A percentile compares a stretch with the other conserved stretches of the same genome.
Conservation (phyloP, 2,888 invertebrate species). For the Drosophila paramelanica region DNA sequence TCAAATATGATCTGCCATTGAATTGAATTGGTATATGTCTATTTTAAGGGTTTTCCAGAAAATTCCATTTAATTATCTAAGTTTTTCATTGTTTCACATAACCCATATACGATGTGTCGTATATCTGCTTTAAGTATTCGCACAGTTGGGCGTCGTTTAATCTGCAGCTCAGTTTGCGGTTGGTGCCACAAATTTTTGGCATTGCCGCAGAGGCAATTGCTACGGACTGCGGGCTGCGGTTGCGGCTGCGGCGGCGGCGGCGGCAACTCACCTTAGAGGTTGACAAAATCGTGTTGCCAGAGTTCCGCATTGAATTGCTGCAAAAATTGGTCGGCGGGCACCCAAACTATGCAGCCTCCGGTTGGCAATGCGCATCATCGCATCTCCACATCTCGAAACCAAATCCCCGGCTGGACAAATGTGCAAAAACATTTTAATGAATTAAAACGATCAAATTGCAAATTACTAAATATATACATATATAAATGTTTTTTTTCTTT, state of each 20-base stretch:
- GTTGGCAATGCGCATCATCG: slow-evolving; percentile 39
- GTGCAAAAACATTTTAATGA: slow-evolving; percentile 74
- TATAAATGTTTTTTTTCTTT: slow-evolving; percentile 2
- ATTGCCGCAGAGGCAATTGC: slow-evolving; percentile 59
- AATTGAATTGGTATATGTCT: neutral
- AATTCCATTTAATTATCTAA: neutral
- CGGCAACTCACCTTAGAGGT: slow-evolving; percentile 68
- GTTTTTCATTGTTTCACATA: slow-evolving; percentile 11
- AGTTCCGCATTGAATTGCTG: slow-evolving; percentile 76
- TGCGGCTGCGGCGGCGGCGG: neutral
- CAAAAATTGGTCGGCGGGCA: slow-evolving; percentile 62
- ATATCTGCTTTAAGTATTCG: slow-evolving; percentile 17
- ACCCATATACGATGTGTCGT: slow-evolving; percentile 21
- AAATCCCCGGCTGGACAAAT: slow-evolving; percentile 39
- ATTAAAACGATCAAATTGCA: slow-evolving; percentile 60
- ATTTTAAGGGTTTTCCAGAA: no score
- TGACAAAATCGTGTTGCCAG: slow-evolving; percentile 75
- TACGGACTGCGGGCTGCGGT: slow-evolving; percentile 6
- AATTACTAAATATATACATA: slow-evolving; percentile 35
- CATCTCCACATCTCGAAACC: slow-evolving; percentile 36
- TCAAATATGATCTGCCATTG: neutral
- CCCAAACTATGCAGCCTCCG: slow-evolving; percentile 57
- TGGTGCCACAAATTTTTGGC: slow-evolving; percentile 73
- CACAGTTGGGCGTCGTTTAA: slow-evolving; percentile 58
- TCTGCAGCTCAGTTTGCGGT: slow-evolving; percentile 39